Evolutionary conservation across 2,888 invertebrate genomes (phyloP), one percentile per base, ranked within the genome.

Genomic region (Acronicta alni): DNA sequence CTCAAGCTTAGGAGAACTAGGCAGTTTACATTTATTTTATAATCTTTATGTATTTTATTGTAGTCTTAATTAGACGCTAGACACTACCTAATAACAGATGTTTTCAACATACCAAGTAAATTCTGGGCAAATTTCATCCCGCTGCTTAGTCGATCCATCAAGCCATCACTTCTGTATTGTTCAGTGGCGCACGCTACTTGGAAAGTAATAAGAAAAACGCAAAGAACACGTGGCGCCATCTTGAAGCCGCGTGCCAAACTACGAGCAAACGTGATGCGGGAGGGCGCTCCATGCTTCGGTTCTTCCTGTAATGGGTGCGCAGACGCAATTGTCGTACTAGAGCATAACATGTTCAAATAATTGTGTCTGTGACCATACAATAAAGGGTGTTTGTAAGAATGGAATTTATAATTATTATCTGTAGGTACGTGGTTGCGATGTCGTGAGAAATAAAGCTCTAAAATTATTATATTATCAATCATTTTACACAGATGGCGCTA

Each of bases 111-210:
- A 94, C 94, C 93, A 16, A 93, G 85, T 75, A 93, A 87, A 80
- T 92, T 88, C 52, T 88, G 85, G 1, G 93, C 93, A 58, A 92
- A 86, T 77, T 93, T 92, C 88, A 93, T 90, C 48, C 94, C 94
- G 68, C 68, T 87, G 55, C 79, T 92, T 39, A 94, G 73, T 67
- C 82, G 85, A 67, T 93, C 87, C 53, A 93, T 88, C 38, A 93
- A 80, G 26, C 89, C 88, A 45, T 91, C 89, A 59, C 83, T 86
- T 60, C 75, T 81, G 41, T 82, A 67, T 60, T 82, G 79, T 74
- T 89, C 87, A 75, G 68, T 77, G 32, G 82, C 80, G 45, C 70
- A 69, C 42, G 77, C 85, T 20, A 75, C 68, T 65, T 86, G 83
- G 35, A 79, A 57, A 55, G 78, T 41, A 35, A 91, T 58, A 39